Percentiles rank a stretch among this genome's conserved stretches.
Conservation (phyloP, 64 coral and sea anemone genomes). For the Porites lutea region DNA sequence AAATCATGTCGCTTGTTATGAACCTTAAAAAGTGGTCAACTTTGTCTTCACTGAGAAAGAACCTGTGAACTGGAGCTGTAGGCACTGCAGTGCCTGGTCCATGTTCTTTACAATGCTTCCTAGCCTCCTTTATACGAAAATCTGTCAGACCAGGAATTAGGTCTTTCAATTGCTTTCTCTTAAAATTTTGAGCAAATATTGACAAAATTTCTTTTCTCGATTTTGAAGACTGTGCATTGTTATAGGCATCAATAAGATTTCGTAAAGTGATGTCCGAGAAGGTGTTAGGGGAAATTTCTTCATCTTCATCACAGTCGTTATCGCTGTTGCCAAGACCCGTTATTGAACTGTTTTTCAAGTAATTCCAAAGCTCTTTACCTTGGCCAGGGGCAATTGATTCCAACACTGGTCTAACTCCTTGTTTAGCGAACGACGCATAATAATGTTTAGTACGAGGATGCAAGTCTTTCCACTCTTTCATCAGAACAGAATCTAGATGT, state of each 20-base stretch:
- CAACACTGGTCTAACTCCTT: slow-evolving; percentile 42
- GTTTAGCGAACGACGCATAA: slow-evolving; percentile 36
- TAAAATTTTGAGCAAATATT: slow-evolving; percentile 36
- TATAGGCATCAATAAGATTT: slow-evolving; percentile 46
- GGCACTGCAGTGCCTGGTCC: background rate
- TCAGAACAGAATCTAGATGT: slow-evolving; percentile 12
- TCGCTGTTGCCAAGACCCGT: slow-evolving; percentile 25
- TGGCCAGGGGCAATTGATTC: slow-evolving; percentile 53
- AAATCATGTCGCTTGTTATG: slow-evolving; percentile 41
- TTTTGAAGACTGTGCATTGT: slow-evolving; percentile 58
- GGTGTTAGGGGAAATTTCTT: slow-evolving; percentile 26
- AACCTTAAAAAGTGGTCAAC: slow-evolving; percentile 65
- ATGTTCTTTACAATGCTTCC: slow-evolving; percentile 6
- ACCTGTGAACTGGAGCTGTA: background rate
- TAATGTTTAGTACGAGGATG: slow-evolving; percentile 40
- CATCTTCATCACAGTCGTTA: slow-evolving; percentile 42
- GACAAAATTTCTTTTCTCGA: slow-evolving; percentile 52
- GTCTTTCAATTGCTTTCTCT: slow-evolving; percentile 18
- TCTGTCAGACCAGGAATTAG: slow-evolving; percentile 20
- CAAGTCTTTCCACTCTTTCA: slow-evolving; percentile 47
- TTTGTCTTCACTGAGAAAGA: slow-evolving; percentile 14
- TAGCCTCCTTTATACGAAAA: slow-evolving; percentile 12
- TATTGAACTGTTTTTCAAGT: slow-evolving; percentile 49
- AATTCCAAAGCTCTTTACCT: slow-evolving; percentile 31
- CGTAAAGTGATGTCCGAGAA: slow-evolving; percentile 33